Evolutionary conservation across 2,888 invertebrate species (phyloP).

Genomic region (Coelinius sp.): DNA sequence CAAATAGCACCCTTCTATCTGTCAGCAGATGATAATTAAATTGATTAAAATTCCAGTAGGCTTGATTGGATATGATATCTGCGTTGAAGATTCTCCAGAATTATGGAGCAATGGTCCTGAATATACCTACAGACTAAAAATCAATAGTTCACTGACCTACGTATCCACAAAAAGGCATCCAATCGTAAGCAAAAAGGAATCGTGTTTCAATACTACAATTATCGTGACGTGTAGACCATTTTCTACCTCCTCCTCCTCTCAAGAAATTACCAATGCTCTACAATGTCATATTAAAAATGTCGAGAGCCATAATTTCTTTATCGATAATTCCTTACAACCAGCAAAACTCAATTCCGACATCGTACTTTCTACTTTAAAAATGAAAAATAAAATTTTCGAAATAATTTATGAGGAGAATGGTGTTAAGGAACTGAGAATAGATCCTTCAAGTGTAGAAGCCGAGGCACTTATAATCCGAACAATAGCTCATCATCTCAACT

Average conservation of each 20-base stretch:
- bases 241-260: background rate
- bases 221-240: conserved; percentile 29
- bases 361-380: background rate
- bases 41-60: conserved; percentile 11
- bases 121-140: conserved; percentile 18
- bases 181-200: too few relatives aligned
- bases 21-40: background rate
- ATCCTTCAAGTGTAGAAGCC: background rate
- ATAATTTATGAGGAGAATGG: conserved; percentile 28
- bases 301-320: background rate
- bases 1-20: background rate
- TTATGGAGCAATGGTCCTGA: conserved; percentile 34
- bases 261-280: conserved; percentile 4
- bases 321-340: background rate
- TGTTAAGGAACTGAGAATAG: background rate
- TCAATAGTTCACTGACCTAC: conserved; percentile 14
- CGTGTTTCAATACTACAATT: conserved; percentile 20
- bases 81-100: conserved; percentile 25
- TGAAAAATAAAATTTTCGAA: conserved; percentile 24
- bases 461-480: background rate
- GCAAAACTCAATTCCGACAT: background rate
- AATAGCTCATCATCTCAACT: conserved; percentile 30
- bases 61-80: conserved; percentile 24
- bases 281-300: conserved; percentile 25
- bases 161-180: background rate